Conservation (phyloP, 2,797 vertebrate species). For the Sebastolobus alascanus region DNA sequence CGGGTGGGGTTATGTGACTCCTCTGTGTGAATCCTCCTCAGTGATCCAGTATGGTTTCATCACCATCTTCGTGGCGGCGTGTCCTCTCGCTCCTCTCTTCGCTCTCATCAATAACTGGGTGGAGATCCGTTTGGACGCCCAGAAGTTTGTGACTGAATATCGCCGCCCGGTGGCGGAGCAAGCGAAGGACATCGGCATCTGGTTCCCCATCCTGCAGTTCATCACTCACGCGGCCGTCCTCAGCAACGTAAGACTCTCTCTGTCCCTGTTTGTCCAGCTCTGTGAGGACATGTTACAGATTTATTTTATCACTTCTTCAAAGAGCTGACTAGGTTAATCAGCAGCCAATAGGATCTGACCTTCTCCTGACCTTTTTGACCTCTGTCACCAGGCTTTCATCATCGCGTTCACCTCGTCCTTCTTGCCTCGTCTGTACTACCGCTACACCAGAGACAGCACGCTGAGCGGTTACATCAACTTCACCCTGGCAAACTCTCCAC, state of each 20-base stretch:
- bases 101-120: slow-evolving; percentile 87
- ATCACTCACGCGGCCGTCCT: slow-evolving; percentile 82
- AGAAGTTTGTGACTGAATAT: slow-evolving; percentile 87
- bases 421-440: slow-evolving; percentile 81
- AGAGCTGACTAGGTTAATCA: not conserved
- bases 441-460: slow-evolving; percentile 73
- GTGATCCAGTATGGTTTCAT: slow-evolving; percentile 89
- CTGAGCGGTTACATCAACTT: slow-evolving; percentile 83
- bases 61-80: slow-evolving; percentile 87
- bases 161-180: slow-evolving; percentile 83
- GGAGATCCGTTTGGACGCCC: slow-evolving; percentile 85
- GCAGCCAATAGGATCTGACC: not conserved
- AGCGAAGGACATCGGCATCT: slow-evolving; percentile 85
- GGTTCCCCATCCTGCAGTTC: slow-evolving; percentile 85
- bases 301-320: too few relatives aligned
- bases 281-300: not conserved
- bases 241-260: slow-evolving; percentile 76
- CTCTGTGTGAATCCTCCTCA: slow-evolving; percentile 17
- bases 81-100: slow-evolving; percentile 86
- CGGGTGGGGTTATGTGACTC: not conserved
- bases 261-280: not conserved
- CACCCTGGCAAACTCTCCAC: slow-evolving; percentile 80
- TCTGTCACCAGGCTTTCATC: slow-evolving; percentile 82
- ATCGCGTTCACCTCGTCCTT: slow-evolving; percentile 88
- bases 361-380: not conserved